A percentile compares a stretch with the other conserved stretches of the same genome.
Conservation (phyloP, 2,113 vertebrate genomes). For the Myrmophylax atrothorax region DNA sequence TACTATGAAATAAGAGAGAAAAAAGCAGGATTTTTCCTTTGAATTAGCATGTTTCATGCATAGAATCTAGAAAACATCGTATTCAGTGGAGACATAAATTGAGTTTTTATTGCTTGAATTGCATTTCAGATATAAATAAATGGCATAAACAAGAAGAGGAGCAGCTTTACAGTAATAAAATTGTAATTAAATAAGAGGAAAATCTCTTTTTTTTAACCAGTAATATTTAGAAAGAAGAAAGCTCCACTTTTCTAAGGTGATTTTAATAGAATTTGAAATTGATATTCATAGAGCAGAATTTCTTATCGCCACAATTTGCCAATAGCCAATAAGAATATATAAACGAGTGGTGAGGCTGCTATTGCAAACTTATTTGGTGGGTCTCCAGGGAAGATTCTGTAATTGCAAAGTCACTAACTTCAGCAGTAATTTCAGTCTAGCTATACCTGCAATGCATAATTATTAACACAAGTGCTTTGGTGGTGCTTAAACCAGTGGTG, state of each 20-base stretch:
- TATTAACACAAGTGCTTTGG: slow-evolving; percentile 20
- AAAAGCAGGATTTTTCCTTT: background rate
- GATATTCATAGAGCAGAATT: slow-evolving; percentile 1
- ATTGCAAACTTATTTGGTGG: background rate
- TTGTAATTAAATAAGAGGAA: slow-evolving; percentile 22
- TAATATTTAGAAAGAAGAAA: background rate
- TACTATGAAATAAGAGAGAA: background rate
- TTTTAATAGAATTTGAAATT: slow-evolving; percentile 51
- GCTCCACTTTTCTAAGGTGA: background rate
- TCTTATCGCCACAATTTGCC: slow-evolving; percentile 27
- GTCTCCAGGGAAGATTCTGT: slow-evolving; percentile 22
- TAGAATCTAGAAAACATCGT: background rate
- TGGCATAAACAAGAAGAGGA: background rate
- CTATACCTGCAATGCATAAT: background rate
- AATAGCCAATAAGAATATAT: slow-evolving; percentile 6
- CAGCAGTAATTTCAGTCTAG: slow-evolving; percentile 15
- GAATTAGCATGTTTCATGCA: background rate
- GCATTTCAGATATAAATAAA: background rate
- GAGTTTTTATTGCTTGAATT: background rate
- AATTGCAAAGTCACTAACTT: slow-evolving; percentile 47
- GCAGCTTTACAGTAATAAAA: background rate
- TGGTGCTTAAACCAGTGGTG: background rate
- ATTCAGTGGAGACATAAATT: background rate
- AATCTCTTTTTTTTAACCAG: background rate
- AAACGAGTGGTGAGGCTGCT: background rate